Base-by-base conservation (phyloP, 2,888 invertebrate genomes). In the Amblyjoppa fuscipennis region DNA sequence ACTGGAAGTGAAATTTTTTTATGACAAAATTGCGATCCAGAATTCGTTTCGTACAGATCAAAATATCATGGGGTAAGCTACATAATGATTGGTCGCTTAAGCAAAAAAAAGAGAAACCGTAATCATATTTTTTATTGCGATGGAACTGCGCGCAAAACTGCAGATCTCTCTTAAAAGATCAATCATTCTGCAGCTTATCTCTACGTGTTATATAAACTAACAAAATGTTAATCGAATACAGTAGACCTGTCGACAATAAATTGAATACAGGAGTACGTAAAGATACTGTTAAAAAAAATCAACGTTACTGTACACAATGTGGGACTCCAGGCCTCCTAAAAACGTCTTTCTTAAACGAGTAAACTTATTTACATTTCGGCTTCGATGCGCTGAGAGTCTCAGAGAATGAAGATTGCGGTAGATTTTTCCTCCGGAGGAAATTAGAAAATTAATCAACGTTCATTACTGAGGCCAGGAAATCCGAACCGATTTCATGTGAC, bases 321-420 rank as follows among this genome's bases (percentile, higher is more conserved):
- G 83, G 77, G 83, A 79, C 81, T 88, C 85, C 87, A 69, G 79
- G 87, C 86, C 87, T 85, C 78, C 81, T 84, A 73, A 76, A 86
- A 74, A 87, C 79, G 85, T 73, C 16, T 85, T 86, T 84, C 82
- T 80, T 89, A 90, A 78, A 88, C 70, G 59, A 64, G 87, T 90
- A 91, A 79, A 91, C 86, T 86, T 93, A 92, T 93, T 91, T 93
- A 93, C 93, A 93, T 83, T 86, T 80, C 85, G 88, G 74, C 49
- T 68, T 82, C 56, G 78, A 81, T 70, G 59, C 38, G 70, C 66
- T 64, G 64, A 53, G 77, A 75, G 70, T 31, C 45, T 77, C 73
- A 31, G 70, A 59, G 61, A 61, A 31, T 49, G 25, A 31, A 25
- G 61, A 61, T 45, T 31, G 82, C 64, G 61, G 77, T 53, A 66